A percentile compares a stretch with the other conserved stretches of the same genome.
Evolutionary conservation across 2,888 invertebrate species (phyloP).

Genomic region (Acanthococcus lagerstroemiae): DNA sequence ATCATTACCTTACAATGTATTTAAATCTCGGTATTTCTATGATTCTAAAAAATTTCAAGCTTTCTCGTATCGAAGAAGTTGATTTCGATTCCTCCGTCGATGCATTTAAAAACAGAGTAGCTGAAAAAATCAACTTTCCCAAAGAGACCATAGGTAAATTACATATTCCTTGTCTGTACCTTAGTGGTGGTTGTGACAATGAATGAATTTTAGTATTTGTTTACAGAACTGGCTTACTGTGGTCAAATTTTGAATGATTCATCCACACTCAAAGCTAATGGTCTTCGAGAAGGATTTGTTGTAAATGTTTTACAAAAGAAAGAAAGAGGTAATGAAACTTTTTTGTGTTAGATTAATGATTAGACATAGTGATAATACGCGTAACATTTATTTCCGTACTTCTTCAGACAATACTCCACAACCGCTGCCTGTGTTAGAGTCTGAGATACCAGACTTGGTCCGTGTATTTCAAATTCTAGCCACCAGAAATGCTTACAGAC

Average conservation of each 20-base stretch:
- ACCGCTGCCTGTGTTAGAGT: not conserved
- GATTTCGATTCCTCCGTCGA: constrained; percentile 15
- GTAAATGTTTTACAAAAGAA: constrained; percentile 19
- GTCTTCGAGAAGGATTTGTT: constrained; percentile 9
- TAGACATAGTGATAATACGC: not conserved
- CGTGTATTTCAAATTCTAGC: constrained; percentile 18
- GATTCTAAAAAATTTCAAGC: constrained; percentile 14
- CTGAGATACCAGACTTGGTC: constrained; percentile 11
- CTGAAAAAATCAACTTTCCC: constrained; percentile 10
- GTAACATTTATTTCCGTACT: not conserved
- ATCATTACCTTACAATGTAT: constrained; percentile 7
- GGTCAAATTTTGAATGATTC: constrained; percentile 9
- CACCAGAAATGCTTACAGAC: constrained; percentile 19
- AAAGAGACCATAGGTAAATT: constrained; percentile 19
- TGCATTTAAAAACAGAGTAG: constrained; percentile 14
- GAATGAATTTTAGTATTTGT: not conserved
- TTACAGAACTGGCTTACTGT: constrained; percentile 7
- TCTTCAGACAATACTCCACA: constrained; percentile 1
- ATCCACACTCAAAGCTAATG: constrained; percentile 3
- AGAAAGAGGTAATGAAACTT: constrained; percentile 18
- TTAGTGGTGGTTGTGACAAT: not conserved
- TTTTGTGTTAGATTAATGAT: not conserved
- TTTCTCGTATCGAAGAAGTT: constrained; percentile 15
- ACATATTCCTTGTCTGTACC: too few species aligned
- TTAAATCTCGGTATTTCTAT: constrained; percentile 14